These are phyloP conservation scores for Presbytis comata DNA, from an alignment of 2,797 vertebrate genomes.

Conservation along the genomic window DNA sequence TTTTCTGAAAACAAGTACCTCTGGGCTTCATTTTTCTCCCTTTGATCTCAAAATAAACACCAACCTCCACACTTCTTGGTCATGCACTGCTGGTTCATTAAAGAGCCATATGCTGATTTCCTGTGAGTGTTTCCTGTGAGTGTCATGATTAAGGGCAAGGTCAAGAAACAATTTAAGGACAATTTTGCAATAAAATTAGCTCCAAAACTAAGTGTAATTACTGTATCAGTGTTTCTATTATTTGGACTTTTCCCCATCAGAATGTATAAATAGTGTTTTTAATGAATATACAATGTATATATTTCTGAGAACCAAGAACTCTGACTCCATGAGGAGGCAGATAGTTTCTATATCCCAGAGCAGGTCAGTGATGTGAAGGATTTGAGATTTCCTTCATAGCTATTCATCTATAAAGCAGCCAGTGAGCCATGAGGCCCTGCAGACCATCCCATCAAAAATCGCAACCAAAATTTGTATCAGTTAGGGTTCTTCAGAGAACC, in stretches of 20 bases:
- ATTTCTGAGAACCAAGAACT: constrained; percentile 17
- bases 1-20: constrained; percentile 42
- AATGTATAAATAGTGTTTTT: neutral
- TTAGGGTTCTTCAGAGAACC: neutral
- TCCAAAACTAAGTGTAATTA: neutral
- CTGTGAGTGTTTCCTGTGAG: neutral
- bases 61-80: neutral
- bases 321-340: neutral
- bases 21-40: constrained; percentile 46
- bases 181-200: constrained; percentile 21
- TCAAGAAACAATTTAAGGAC: constrained; percentile 34
- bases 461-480: neutral
- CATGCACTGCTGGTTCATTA: constrained; percentile 52
- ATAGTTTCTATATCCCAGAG: neutral
- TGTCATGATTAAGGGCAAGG: constrained; percentile 3
- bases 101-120: constrained; percentile 41
- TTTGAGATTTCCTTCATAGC: neutral
- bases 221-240: neutral
- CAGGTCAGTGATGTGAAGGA: neutral
- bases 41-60: constrained; percentile 66
- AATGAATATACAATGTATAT: neutral
- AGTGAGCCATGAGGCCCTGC: neutral
- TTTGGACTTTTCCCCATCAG: neutral
- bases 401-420: neutral
- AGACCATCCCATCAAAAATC: neutral